A percentile compares a stretch with the other conserved stretches of the same genome.
Evolutionary conservation across 2,113 vertebrate species (phyloP).

Genomic region (Mugil cephalus): DNA sequence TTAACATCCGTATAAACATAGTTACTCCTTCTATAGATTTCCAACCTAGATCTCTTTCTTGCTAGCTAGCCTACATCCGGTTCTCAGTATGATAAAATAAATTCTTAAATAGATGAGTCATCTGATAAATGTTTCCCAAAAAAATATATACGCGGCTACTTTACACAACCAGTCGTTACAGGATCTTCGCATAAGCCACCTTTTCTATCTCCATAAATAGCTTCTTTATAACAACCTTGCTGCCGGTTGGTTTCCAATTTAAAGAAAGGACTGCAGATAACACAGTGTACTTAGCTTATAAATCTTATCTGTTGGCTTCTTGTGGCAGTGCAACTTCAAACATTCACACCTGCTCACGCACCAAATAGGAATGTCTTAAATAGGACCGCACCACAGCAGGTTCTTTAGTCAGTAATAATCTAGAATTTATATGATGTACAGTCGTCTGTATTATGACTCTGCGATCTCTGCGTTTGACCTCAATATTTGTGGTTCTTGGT

Average conservation of each 20-base stretch:
- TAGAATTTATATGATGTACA: conserved; percentile 16
- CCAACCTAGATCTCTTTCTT: conserved; percentile 18
- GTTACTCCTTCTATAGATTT: conserved; percentile 35
- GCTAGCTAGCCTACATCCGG: conserved; percentile 5
- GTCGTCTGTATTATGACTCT: conserved; percentile 19
- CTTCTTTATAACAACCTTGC: conserved; percentile 19
- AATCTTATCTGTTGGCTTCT: conserved; percentile 5
- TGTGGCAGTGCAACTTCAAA: conserved; percentile 26
- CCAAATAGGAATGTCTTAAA: conserved; percentile 29
- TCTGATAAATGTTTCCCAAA: conserved; percentile 71
- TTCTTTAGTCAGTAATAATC: conserved; percentile 30
- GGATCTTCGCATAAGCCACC: neutral
- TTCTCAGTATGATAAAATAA: conserved; percentile 72
- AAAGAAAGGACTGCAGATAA: conserved; percentile 1
- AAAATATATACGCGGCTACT: conserved; percentile 63
- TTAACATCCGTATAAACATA: conserved; percentile 46
- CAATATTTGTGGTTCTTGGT: conserved; percentile 4
- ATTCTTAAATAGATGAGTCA: conserved; percentile 69
- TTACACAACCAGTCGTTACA: too few relatives aligned
- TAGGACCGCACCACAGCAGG: conserved; percentile 13
- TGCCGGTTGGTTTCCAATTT: neutral
- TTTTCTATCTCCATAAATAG: conserved; percentile 19
- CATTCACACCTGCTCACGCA: neutral
- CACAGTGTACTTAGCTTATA: conserved; percentile 40
- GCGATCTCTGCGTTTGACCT: conserved; percentile 7